Base-by-base conservation (phyloP, 2,797 vertebrate genomes). In the Stomatorhinus walkeri region DNA sequence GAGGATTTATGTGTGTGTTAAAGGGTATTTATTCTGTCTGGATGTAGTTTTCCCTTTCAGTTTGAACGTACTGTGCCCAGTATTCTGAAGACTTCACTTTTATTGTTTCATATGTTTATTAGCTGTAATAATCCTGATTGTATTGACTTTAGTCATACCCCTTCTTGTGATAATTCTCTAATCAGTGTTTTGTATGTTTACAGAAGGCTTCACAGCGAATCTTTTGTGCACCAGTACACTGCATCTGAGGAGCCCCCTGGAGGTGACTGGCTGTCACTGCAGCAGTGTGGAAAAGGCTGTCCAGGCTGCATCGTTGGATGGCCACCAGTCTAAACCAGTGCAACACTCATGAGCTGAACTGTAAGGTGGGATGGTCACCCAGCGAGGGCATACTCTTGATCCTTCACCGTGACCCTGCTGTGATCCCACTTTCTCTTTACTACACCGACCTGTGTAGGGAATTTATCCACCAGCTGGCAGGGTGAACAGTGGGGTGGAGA, bases 401-500 rank as follows among this genome's bases (percentile, higher is more conserved):
- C 51, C 24, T 36, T 19, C 8, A 5, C 5, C 6, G 5, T 52
- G 48, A 24, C 24, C 24, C 43, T 9, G 2, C 48, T 51, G 46
- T 16, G 12, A 32, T 16, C 9, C 28, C 24, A 32, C 49, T 40
- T 4, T 86, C 28, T 4, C 28, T 22, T 40, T 19, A 3, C 52
- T 9, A 59, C 51, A 8, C 52, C 22, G 14, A 28, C 19, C 51
- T 48, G 81, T 54, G 90, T 87, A 95, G 94, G 93, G 95, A 92
- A 95, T 89, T 90, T 76, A 10, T 22, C 10, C 72, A 40, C 90
- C 87, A 89, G 89, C 90, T 89, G 90, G 90, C 91, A 91, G 92
- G 19, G 91, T 89, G 92, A 94, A 91, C 90, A 87, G 89, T 91
- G 90, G 91, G 89, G 91, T 93, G 91, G 92, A 92, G 91, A 90